phyloP scores from a whole-genome alignment of 2,888 invertebrate genomes.

The Scaptomyza tumidula region DNA sequence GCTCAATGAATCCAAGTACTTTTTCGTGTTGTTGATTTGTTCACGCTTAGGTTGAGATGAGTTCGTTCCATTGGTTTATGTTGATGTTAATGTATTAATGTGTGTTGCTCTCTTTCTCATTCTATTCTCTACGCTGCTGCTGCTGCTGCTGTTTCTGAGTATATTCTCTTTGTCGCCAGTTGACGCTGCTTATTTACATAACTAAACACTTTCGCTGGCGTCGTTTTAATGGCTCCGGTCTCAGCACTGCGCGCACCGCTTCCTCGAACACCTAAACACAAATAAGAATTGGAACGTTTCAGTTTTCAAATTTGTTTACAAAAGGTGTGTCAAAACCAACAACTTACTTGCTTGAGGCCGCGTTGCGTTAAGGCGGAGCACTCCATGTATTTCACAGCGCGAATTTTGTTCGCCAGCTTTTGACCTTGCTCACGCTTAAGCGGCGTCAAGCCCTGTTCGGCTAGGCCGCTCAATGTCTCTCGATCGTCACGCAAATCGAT shows the following conservation, averaged over 20 bases:
- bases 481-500: conserved; percentile 99
- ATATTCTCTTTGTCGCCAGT: conserved; percentile 37
- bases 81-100: conserved; percentile 32
- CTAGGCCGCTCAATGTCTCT: conserved; percentile 95
- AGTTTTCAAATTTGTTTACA: neutral
- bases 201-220: conserved; percentile 95
- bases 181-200: conserved; percentile 86
- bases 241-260: conserved; percentile 97
- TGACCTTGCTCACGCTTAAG: conserved; percentile 99
- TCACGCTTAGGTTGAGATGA: conserved; percentile 54
- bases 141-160: conserved; percentile 37
- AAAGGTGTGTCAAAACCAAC: conserved; percentile 23
- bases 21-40: conserved; percentile 51
- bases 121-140: conserved; percentile 24
- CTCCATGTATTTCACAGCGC: conserved; percentile 99
- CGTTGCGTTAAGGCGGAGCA: conserved; percentile 99
- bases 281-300: conserved; percentile 21
- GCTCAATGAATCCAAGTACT: conserved; percentile 62
- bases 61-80: conserved; percentile 46
- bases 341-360: conserved; percentile 93
- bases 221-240: conserved; percentile 98
- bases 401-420: conserved; percentile 98
- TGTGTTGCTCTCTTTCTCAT: conserved; percentile 18
- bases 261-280: conserved; percentile 96
- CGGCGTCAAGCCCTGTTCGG: conserved; percentile 97